Evolutionary conservation across 2,797 vertebrate species (phyloP), one percentile per base, ranked within the genome.

Genomic region (Clarias laeviceps): DNA sequence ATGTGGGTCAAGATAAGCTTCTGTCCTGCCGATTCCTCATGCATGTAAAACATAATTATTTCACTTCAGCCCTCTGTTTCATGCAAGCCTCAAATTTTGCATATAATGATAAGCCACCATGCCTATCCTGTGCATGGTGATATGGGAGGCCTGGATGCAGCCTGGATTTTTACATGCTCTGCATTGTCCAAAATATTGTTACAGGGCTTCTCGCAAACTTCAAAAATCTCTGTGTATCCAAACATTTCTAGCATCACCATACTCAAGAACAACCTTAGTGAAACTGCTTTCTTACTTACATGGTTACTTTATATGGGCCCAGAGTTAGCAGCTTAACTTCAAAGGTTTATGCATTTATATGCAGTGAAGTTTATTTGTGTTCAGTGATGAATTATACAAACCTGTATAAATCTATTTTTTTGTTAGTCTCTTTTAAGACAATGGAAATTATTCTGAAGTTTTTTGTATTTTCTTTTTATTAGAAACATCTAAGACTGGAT

Each of bases 1-100:
- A 64, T 14, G 56, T 77, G 66, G 57, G 27, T 80, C 45, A 74
- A 82, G 85, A 88, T 89, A 84, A 85, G 45, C 50, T 59, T 18
- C 54, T 45, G 34, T 40, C 56, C 65, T 64, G 81, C 68, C 37
- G 29, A 29, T 54, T 83, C 62, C 74, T 69, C 85, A 56, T 78
- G 64, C 83, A 83, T 27, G 45, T 59, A 77, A 83, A 88, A 61
- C 85, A 66, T 61, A 45, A 76, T 20, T 34, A 5, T 69, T 82
- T 82, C 37, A 27, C 57, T 57, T 57, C 20, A 69, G 3, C 11
- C n/a, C 29, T 74, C 54, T 32, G 27, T 37, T 85, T 76, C 70
- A 57, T 57, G 69, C 64, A 17, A 66, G 64, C 50, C 50, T 29
- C n/a, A 64, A 64, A 66, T 82, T 54, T 85, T 45, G 50, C 79